Percentiles rank a stretch among this genome's conserved stretches.
Conservation (phyloP, 2,888 invertebrate genomes). For the Cantharis rustica region DNA sequence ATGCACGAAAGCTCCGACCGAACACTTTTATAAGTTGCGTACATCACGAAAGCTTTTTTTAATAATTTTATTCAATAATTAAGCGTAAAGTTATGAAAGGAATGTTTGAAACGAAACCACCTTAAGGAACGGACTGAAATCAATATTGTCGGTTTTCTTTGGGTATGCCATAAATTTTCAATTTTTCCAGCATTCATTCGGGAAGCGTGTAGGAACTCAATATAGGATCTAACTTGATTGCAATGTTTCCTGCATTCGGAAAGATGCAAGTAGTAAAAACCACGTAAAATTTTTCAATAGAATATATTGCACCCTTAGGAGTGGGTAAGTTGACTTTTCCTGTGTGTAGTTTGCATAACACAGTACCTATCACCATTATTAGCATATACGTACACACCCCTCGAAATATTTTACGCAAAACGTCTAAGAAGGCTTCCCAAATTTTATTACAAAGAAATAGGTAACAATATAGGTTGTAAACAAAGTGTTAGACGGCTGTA, state of each 20-base stretch:
- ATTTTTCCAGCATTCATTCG: constrained; percentile 17
- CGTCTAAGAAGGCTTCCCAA: constrained; percentile 12
- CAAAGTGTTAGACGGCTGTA: constrained; percentile 4
- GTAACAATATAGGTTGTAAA: constrained; percentile 14
- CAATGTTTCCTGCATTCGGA: constrained; percentile 19
- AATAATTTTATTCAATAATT: neutral
- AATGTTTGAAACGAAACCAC: neutral
- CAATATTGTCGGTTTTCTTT: constrained; percentile 11
- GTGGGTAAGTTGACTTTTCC: constrained; percentile 22
- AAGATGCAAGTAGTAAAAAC: constrained; percentile 20
- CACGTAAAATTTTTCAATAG: constrained; percentile 12
- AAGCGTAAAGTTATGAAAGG: neutral
- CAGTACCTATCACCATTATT: constrained; percentile 18
- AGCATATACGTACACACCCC: constrained; percentile 17
- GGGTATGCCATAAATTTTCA: constrained; percentile 21
- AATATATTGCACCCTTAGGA: constrained; percentile 22
- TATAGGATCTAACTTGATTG: constrained; percentile 26
- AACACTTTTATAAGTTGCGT: neutral
- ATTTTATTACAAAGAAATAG: constrained; percentile 25
- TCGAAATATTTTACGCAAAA: constrained; percentile 19
- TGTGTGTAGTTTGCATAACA: constrained; percentile 19
- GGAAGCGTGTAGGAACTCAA: constrained; percentile 16
- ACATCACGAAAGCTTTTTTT: neutral
- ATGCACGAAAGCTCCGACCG: neutral
- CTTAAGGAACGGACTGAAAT: neutral